Evolutionary conservation across 2,797 vertebrate species (phyloP).

Genomic region (Oreonectes daqikongensis): DNA sequence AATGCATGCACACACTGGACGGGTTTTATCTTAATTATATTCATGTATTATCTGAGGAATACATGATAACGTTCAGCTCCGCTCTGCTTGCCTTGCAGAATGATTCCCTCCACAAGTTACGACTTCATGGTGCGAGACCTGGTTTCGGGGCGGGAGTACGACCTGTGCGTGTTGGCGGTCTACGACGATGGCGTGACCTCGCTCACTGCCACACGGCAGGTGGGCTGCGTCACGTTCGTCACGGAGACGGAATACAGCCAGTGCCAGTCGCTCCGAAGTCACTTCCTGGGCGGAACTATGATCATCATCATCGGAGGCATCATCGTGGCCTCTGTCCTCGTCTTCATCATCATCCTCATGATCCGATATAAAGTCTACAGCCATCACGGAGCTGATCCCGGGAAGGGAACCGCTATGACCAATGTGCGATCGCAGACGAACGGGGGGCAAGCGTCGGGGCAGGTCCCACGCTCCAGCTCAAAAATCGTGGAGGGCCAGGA

Average conservation of each 20-base stretch:
- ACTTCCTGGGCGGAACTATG: constrained; percentile 92
- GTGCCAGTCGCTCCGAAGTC: constrained; percentile 84
- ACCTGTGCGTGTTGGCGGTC: constrained; percentile 86
- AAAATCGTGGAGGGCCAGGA: constrained; percentile 78
- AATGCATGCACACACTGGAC: constrained; percentile 9
- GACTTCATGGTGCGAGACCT: constrained; percentile 89
- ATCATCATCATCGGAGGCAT: constrained; percentile 95
- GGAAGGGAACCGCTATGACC: constrained; percentile 71
- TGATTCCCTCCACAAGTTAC: constrained; percentile 88
- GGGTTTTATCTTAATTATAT: constrained; percentile 18
- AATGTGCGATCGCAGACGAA: constrained; percentile 78
- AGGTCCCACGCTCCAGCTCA: constrained; percentile 73
- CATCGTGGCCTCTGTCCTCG: constrained; percentile 91
- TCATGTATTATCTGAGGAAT: constrained; percentile 18
- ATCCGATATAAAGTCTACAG: constrained; percentile 93
- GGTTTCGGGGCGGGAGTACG: constrained; percentile 82
- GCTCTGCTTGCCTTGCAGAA: constrained; percentile 69
- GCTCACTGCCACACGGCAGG: constrained; percentile 82
- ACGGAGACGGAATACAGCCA: constrained; percentile 83
- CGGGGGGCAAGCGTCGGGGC: constrained; percentile 61
- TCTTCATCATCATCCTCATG: constrained; percentile 95
- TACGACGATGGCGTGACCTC: constrained; percentile 86
- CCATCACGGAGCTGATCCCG: constrained; percentile 76
- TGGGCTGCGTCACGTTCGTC: constrained; percentile 89
- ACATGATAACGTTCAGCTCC: constrained; percentile 14